Percentiles rank a stretch among this genome's conserved stretches.
phyloP scores from a whole-genome alignment of 2,113 vertebrate species.

The Halcyon malimbica region DNA sequence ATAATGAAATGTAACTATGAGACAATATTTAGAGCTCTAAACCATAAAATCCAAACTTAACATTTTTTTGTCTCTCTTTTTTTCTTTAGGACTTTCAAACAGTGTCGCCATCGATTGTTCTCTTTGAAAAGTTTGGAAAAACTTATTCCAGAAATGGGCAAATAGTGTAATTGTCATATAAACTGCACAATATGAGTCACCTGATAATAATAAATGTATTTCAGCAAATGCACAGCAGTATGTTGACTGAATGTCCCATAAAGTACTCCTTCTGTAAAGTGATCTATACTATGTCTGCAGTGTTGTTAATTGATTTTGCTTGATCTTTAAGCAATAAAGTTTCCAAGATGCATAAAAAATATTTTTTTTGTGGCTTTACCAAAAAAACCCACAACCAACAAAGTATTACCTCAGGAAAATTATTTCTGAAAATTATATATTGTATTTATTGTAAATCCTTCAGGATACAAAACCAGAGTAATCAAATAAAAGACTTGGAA shows the following conservation, averaged over 20 bases:
- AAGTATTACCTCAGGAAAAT: background rate
- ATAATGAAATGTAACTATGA: background rate
- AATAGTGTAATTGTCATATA: slow-evolving; percentile 67
- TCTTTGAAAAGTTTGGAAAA: slow-evolving; percentile 82
- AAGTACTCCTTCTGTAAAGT: background rate
- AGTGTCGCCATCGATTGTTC: slow-evolving; percentile 72
- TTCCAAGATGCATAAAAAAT: background rate
- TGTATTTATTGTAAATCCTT: background rate
- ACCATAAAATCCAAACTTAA: background rate
- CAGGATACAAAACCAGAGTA: background rate
- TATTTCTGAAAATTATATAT: background rate
- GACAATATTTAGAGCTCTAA: background rate
- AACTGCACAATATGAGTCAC: background rate
- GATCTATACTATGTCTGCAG: background rate
- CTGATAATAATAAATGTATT: slow-evolving; percentile 27
- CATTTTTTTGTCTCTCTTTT: background rate
- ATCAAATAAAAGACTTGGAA: background rate
- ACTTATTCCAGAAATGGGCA: slow-evolving; percentile 79
- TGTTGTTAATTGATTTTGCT: background rate
- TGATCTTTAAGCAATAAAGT: background rate
- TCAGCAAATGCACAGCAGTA: background rate
- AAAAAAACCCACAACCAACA: background rate
- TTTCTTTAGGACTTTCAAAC: slow-evolving; percentile 82
- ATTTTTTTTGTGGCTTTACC: background rate
- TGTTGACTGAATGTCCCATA: background rate